Base-by-base conservation (phyloP, 2,888 invertebrate species). In the Ligdia adustata region DNA sequence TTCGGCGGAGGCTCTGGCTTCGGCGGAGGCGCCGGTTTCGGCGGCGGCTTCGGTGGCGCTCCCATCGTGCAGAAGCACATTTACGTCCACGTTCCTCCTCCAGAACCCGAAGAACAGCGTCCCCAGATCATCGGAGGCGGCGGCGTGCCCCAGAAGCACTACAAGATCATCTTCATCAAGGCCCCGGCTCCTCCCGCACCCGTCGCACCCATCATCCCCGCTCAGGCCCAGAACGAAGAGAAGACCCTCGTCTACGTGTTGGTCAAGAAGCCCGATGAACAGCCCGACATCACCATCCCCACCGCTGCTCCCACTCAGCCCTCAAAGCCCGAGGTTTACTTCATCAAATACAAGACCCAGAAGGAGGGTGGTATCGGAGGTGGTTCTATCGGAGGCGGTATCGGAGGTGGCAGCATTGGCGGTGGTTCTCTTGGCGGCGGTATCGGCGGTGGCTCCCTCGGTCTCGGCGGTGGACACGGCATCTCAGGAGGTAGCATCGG, bases 101-200 rank as follows among this genome's bases (percentile, higher is more conserved):
- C 95, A 92, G 95, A 95, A 83, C 94, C 94, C 26, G 93, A 93
- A 86, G 92, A 92, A 78, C 92, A 92, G 71, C 93, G 93, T 62
- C 91, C 92, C 55, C 92, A 93, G 72, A 92, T 94, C 45, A 92
- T 94, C 71, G 88, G 89, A 43, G 91, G 92, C 6, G 92, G 93
- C 29, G 92, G 93, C 47, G 91, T 94, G 33, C 85, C 93, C 70
- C 95, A 95, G 84, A 95, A 95, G 73, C 95, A 95, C 88, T 95
- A 95, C 93, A 95, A 95, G 83, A 95, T 95, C 86, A 95, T 95
- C 91, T 95, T 95, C 93, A 95, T 95, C 88, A 95, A 95, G 91
- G 95, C 95, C 52, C 95, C 95, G 47, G 93, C 95, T 60, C 92
- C 94, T 60, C 94, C 94, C 69, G 93, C 94, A 43, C 95, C 95